Base-by-base conservation (phyloP, 2,113 vertebrate species). In the Mesembrinibis cayennensis region DNA sequence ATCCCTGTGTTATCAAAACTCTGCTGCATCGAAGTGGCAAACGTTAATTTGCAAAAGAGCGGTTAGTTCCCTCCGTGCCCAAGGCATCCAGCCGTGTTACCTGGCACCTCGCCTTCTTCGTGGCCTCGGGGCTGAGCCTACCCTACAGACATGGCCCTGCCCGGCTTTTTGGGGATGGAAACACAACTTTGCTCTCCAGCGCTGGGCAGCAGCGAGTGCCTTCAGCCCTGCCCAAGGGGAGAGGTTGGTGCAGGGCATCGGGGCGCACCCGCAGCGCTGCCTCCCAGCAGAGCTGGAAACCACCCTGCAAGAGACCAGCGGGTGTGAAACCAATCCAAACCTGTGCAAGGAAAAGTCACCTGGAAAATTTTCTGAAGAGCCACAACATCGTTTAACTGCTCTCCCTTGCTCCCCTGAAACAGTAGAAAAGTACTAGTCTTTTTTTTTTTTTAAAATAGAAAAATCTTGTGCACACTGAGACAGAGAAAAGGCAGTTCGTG, bases 51-150 rank as follows among this genome's bases (percentile, higher is more conserved):
- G 78, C 29, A 18, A 11, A 7, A 6, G 71, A 62, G 73, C 4
- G 11, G 3, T 8, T 3, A 5, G 74, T 2, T 13, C 30, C 13
- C 17, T 11, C 5, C 0, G 20, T 2, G 27, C 23, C 42, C 8
- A 0, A 17, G 12, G 27, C 32, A 7, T 7, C 45, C 2, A 13
- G 45, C 34, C 6, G 1, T 2, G 13, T 3, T 20, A 12, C 2
- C 73, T 3, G 34, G 16, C 73, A 38, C 3, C 52, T 34, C 16
- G 4, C 29, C 32, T 4, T 9, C 58, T 20, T 7, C 9, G 5
- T 4, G 9, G 58, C 26, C 56, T 53, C 23, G 0, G 38, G 32
- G 12, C 66, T 38, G 9, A 82, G 32, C 71, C 67, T 42, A 11
- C 52, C 44, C 47, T 8, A 13, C 21, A 6, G 44, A 14, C 26